Conservation (phyloP, 2,113 vertebrate species). For the Hirundichthys speculiger region DNA sequence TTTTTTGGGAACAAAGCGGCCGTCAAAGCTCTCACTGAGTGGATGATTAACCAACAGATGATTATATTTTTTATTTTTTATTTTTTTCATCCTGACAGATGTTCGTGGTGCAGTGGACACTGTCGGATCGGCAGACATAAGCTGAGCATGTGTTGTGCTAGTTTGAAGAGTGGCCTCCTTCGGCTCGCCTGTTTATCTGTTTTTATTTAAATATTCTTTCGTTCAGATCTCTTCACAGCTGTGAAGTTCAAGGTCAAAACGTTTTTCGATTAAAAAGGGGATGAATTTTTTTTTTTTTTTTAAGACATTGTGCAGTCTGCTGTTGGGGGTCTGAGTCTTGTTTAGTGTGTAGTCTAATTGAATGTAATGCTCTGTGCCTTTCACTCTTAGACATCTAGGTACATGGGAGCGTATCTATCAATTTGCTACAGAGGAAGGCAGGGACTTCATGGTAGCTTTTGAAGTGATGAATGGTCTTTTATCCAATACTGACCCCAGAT, state of each 20-base stretch:
- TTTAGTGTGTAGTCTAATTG: too few relatives aligned
- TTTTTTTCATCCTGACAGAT: constrained; percentile 42
- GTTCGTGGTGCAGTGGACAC: constrained; percentile 29
- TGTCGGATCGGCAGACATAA: constrained; percentile 27
- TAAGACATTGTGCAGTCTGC: too few relatives aligned
- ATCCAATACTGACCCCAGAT: too few relatives aligned
- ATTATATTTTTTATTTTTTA: too few relatives aligned
- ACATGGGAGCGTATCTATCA: too few relatives aligned
- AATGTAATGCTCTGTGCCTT: too few relatives aligned
- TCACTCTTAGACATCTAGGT: too few relatives aligned
- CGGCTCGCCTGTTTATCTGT: background rate
- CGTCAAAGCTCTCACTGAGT: constrained; percentile 38
- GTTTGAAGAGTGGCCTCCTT: constrained; percentile 8
- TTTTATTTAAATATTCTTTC: too few relatives aligned
- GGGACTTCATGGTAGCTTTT: too few relatives aligned
- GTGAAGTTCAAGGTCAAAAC: constrained; percentile 21
- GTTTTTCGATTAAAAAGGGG: background rate
- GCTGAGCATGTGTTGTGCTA: constrained; percentile 16
- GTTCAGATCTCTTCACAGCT: background rate
- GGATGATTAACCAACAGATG: constrained; percentile 49
- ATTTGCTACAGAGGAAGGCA: too few relatives aligned
- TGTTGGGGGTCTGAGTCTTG: background rate
- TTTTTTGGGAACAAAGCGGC: constrained; percentile 32
- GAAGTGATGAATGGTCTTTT: too few relatives aligned
- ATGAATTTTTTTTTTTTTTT: too few relatives aligned